Percentiles rank a stretch among this genome's conserved stretches.
phyloP scores from a whole-genome alignment of 1,140 invertebrate genomes.

The Cyclargus thomasi region DNA sequence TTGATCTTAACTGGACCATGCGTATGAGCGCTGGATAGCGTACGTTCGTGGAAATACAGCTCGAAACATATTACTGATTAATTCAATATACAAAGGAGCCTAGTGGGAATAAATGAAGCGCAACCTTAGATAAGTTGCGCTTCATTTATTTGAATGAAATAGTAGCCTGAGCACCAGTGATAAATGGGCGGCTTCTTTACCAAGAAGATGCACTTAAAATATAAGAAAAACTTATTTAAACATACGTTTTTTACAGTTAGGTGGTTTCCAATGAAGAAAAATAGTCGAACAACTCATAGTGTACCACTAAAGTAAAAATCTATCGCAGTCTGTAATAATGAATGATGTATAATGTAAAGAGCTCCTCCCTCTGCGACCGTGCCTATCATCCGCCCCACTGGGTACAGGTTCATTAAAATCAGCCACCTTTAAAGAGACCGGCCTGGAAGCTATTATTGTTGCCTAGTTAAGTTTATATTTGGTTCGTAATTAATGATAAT shows the following conservation, averaged over 20 bases:
- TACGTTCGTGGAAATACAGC: background rate
- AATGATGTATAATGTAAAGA: background rate
- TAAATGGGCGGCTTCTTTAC: background rate
- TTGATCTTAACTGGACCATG: conserved; percentile 51
- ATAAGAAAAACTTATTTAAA: background rate
- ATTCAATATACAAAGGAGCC: background rate
- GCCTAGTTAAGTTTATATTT: background rate
- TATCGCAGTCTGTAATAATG: too few relatives aligned
- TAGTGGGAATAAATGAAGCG: background rate
- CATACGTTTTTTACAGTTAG: too few relatives aligned
- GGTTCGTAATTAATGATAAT: background rate
- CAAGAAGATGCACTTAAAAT: background rate
- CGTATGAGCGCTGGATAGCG: conserved; percentile 12
- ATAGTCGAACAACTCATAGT: too few relatives aligned
- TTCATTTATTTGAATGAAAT: background rate
- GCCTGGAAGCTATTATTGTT: background rate
- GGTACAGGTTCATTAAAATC: background rate
- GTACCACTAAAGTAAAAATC: too few relatives aligned
- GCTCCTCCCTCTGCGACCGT: background rate
- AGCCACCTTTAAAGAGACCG: background rate
- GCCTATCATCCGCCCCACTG: background rate
- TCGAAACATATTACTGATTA: background rate
- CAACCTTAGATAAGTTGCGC: background rate
- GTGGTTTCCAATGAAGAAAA: too few relatives aligned
- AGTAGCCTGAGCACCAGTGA: background rate